Conservation (phyloP, 2,113 vertebrate species). For the cat (Felis catus) region F.catus_Fca126_mat1.0 CM031416.1:125398501-125399000, state of each 20-base stretch:
- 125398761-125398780: slow-evolving; percentile 10
- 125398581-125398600: neutral
- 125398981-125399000: neutral
- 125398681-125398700: neutral
- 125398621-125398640: neutral
- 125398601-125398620: neutral
- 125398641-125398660: neutral
- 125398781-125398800: neutral
- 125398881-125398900: neutral
- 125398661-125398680: neutral
- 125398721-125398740: neutral
- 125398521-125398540: neutral
- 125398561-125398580: neutral
- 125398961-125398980: neutral
- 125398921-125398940: neutral
- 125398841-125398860: neutral
- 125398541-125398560: neutral
- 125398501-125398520: neutral
- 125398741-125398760: neutral
- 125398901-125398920: neutral
- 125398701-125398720: slow-evolving; percentile 32
- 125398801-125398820: neutral
- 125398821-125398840: neutral
- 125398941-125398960: neutral
- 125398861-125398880: neutral